phyloP scores from a whole-genome alignment of 1,140 invertebrate genomes.

The Drosophila triauraria region DNA sequence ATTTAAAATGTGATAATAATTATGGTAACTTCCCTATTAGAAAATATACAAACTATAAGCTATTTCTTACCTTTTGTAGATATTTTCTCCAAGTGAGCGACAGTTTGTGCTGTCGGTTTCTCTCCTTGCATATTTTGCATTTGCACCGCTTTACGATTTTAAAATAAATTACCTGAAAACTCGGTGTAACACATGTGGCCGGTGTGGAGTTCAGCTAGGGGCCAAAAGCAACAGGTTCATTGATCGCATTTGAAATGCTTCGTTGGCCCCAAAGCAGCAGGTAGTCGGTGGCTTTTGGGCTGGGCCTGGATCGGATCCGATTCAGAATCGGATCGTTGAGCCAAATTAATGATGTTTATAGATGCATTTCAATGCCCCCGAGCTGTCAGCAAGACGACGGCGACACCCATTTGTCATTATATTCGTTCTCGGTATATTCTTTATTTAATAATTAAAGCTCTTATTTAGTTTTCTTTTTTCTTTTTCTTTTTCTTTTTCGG shows the following conservation, averaged over 20 bases:
- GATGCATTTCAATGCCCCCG: slow-evolving; percentile 53
- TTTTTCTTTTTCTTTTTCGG: slow-evolving; percentile 33
- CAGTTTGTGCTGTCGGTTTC: neutral
- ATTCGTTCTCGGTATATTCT: slow-evolving; percentile 73
- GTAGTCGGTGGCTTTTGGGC: slow-evolving; percentile 34
- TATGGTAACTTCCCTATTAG: no score
- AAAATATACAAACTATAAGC: no score
- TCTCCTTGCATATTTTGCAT: slow-evolving; percentile 65
- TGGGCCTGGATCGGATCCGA: slow-evolving; percentile 35
- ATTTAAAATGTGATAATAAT: no score
- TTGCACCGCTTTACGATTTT: slow-evolving; percentile 72
- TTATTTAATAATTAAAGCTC: slow-evolving; percentile 84
- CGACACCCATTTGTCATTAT: slow-evolving; percentile 39
- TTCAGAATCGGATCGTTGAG: slow-evolving; percentile 47
- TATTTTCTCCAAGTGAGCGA: neutral
- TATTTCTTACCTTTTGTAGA: neutral
- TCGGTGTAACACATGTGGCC: slow-evolving; percentile 68
- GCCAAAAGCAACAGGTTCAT: slow-evolving; percentile 66
- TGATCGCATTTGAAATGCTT: slow-evolving; percentile 79
- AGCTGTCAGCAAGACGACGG: slow-evolving; percentile 52
- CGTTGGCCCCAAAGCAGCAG: slow-evolving; percentile 49
- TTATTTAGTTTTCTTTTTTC: slow-evolving; percentile 75
- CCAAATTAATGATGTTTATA: slow-evolving; percentile 71
- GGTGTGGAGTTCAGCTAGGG: slow-evolving; percentile 19
- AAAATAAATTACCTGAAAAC: slow-evolving; percentile 76